Base-by-base conservation (phyloP, 2,888 invertebrate genomes). In the Leptinotarsa tumamoca region DNA sequence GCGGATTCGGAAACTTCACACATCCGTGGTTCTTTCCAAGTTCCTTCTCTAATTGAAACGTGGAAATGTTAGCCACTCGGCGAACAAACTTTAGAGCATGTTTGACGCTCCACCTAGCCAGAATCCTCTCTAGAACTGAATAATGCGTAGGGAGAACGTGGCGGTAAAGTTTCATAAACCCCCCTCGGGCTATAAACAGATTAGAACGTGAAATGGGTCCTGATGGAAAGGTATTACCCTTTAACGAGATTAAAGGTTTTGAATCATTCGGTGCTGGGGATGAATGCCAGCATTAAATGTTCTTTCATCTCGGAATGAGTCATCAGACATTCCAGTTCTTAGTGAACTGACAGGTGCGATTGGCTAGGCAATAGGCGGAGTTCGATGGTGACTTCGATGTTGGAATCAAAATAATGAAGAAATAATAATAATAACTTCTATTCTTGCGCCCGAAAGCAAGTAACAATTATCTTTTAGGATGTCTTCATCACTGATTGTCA, bases 141-240 rank as follows among this genome's bases (percentile, higher is more conserved):
- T 83, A 83, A 81, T 82, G 80, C 79, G 80, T 82, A 79, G 80
- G 74, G 61, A 50, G 63, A 68, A 51, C 71, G 63, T 14, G 21
- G 43, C 27, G 76, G 76, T 77, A 81, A 85, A 85, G 82, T 84
- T 85, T 84, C 81, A 83, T 85, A 83, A 85, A 84, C 84, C 82
- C 83, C 83, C 84, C 81, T 81, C 78, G 82, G 84, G 83, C 85
- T 83, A 85, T 87, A 87, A 87, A 87, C 87, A 87, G 88, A 88
- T 88, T 88, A 87, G 86, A 84, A 86, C 86, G 84, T 83, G 84
- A 85, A 87, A 87, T 86, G 84, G 86, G 85, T 83, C 84, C 84
- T 86, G 86, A 86, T 85, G 86, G 85, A 86, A 84, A 86, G 86
- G 86, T 86, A 86, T 87, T 87, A 87, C 84, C 83, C 80, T 83